These are phyloP conservation scores for Nicator chloris DNA, from an alignment of 2,113 vertebrate genomes.

Conservation along the genomic window DNA sequence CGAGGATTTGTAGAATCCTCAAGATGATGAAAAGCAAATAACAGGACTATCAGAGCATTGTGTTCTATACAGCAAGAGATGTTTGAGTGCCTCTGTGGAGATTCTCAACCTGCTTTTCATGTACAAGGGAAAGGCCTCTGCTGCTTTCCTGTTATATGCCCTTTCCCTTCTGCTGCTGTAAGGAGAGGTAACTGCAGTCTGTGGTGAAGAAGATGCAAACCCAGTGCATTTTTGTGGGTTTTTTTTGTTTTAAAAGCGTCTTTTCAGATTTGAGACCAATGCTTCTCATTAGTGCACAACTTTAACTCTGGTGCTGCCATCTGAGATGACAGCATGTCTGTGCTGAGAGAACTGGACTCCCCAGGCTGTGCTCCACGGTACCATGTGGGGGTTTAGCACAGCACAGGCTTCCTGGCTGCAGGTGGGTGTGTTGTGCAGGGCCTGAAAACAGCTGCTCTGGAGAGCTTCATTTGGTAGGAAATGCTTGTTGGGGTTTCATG, in stretches of 20 bases:
- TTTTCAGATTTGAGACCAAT: not conserved
- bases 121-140: not conserved
- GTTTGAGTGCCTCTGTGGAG: not conserved
- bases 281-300: not conserved
- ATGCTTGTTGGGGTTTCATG: not conserved
- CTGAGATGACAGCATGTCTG: not conserved
- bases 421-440: not conserved
- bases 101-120: not conserved
- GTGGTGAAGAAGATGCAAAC: not conserved
- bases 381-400: not conserved
- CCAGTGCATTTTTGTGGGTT: not conserved
- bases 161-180: not conserved
- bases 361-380: not conserved
- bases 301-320: not conserved
- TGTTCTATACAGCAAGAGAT: not conserved
- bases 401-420: not conserved
- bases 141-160: not conserved
- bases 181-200: not conserved
- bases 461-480: not conserved
- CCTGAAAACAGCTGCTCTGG: not conserved
- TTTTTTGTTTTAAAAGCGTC: not conserved
- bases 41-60: not conserved
- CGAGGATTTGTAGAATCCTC: not conserved
- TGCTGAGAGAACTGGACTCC: not conserved
- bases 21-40: conserved; percentile 2